Base-by-base conservation (phyloP, 2,888 invertebrate species). In the Meandrusa payeni region DNA sequence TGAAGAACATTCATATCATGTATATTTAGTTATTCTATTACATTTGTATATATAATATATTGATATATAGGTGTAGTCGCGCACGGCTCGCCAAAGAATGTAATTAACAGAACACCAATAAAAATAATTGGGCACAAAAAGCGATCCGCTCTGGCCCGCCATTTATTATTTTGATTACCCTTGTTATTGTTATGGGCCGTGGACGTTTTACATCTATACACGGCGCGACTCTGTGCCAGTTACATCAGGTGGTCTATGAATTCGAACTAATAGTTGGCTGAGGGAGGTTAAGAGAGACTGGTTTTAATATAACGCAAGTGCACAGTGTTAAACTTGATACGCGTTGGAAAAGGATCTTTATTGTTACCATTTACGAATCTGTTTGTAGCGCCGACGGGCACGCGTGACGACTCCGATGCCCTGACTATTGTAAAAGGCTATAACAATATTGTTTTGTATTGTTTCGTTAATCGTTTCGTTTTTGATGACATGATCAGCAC, bases 101-200 rank as follows among this genome's bases (percentile, higher is more conserved):
- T 76, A 81, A 82, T 83, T 82, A 82, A 76, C 73, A 61, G 74
- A 74, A 74, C 76, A 75, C 71, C 76, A 79, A 81, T 83, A 83
- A 81, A 83, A 81, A 79, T 81, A 81, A 83, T 81, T 80, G 79
- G 69, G 61, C 65, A 76, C 76, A 76, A 81, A 79, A 78, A 75
- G 64, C 74, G 68, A 75, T 76, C 68, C 69, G 72, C 69, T 69
- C 66, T 59, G 67, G 61, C 59, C 70, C 68, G 70, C 63, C 77
- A 75, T 81, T 80, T 79, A 76, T 81, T 76, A 81, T 76, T 76
- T 75, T 77, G 76, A 82, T 81, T 75, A 65, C 73, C 74, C 80
- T 74, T 65, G 79, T 80, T 82, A 78, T 76, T 76, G 73, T 75
- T 74, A 71, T 70, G 64, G 64, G 59, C 52, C 56, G 56, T 57